Conservation (phyloP, 2,888 invertebrate species). For the Eristalis tenax region DNA sequence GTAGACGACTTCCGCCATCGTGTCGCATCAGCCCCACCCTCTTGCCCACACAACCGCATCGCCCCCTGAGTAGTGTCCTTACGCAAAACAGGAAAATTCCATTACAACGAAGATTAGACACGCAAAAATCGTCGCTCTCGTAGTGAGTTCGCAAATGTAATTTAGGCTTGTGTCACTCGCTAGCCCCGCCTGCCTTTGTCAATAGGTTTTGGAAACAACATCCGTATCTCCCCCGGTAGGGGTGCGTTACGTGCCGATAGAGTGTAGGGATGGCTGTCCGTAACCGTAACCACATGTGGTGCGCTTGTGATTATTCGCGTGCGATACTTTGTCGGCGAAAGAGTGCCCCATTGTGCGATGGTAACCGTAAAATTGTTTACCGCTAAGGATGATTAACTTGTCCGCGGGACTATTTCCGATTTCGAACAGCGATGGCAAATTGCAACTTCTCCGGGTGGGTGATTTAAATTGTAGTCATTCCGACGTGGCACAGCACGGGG, state of each 20-base stretch:
- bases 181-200: not conserved
- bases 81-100: slow-evolving; percentile 61
- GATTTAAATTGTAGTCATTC: too few species aligned
- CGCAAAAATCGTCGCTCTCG: slow-evolving; percentile 37
- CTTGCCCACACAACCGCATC: not conserved
- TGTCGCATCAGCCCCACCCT: not conserved
- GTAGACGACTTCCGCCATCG: not conserved
- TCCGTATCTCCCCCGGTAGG: not conserved
- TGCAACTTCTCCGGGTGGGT: not conserved
- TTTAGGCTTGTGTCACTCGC: slow-evolving; percentile 26
- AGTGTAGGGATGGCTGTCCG: not conserved
- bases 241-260: not conserved
- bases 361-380: slow-evolving; percentile 8
- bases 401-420: slow-evolving; percentile 26
- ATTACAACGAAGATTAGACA: slow-evolving; percentile 50
- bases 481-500: too few species aligned
- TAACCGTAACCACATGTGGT: slow-evolving; percentile 11
- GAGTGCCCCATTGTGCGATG: not conserved
- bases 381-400: slow-evolving; percentile 45
- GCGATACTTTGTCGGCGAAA: slow-evolving; percentile 15
- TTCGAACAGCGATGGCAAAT: not conserved
- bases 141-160: slow-evolving; percentile 45
- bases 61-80: not conserved
- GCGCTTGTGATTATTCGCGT: slow-evolving; percentile 9
- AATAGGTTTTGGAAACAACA: not conserved